Evolutionary conservation across 2,113 vertebrate species (phyloP).

Genomic region (Numenius arquata): DNA sequence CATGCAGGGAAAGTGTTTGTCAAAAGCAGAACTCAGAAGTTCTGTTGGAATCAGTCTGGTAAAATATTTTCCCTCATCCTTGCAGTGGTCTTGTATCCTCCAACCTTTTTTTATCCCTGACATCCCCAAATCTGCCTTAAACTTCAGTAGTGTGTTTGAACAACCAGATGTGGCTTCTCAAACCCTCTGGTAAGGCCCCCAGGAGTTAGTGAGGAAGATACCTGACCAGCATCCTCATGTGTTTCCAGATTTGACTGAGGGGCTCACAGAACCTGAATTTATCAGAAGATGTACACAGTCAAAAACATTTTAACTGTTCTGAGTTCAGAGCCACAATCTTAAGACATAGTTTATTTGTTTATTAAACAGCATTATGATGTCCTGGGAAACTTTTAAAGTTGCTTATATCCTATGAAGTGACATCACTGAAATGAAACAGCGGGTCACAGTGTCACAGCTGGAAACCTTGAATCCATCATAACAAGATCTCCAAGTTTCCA

Average conservation of each 20-base stretch:
- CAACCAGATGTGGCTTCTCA: background rate
- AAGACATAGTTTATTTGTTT: conserved; percentile 46
- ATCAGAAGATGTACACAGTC: background rate
- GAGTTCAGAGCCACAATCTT: background rate
- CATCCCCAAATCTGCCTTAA: background rate
- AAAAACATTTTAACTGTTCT: conserved; percentile 28
- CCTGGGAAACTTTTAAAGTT: conserved; percentile 61
- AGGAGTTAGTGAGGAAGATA: background rate
- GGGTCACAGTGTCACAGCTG: conserved; percentile 63
- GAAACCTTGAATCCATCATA: conserved; percentile 50
- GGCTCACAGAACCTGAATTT: background rate
- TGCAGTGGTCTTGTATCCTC: background rate
- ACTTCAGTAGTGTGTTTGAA: background rate
- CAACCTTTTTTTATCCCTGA: background rate
- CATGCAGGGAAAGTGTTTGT: background rate
- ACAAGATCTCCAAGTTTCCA: conserved; percentile 39
- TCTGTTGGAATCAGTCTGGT: background rate
- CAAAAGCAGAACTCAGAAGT: background rate
- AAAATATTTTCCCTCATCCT: background rate
- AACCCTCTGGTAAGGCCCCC: background rate
- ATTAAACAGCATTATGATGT: conserved; percentile 45
- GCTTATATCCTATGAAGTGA: conserved; percentile 57
- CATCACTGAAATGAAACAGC: conserved; percentile 47
- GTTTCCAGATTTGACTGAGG: background rate
- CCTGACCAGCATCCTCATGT: background rate